A percentile compares a stretch with the other conserved stretches of the same genome.
Conservation (phyloP, 2,113 vertebrate genomes). For the Reinhardtius hippoglossoides region DNA sequence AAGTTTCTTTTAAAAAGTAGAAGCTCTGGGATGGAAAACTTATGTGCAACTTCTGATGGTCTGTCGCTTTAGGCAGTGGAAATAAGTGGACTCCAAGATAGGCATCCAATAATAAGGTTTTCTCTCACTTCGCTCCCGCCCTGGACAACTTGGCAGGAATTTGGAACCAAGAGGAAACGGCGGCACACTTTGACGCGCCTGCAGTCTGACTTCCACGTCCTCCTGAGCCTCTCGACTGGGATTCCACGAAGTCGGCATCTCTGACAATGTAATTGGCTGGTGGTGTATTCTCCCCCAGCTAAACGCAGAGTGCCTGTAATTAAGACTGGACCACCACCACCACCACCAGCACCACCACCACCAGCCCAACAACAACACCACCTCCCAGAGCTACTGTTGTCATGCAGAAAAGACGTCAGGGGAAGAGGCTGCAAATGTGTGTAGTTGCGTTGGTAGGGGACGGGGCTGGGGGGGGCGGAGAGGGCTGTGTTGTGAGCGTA, state of each 20-base stretch:
- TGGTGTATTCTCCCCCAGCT: slow-evolving; percentile 56
- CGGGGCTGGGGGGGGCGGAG: slow-evolving; percentile 6
- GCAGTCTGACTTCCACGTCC: slow-evolving; percentile 61
- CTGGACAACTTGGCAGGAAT: slow-evolving; percentile 71
- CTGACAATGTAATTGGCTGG: slow-evolving; percentile 66
- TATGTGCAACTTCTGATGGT: slow-evolving; percentile 58
- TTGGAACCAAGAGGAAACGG: slow-evolving; percentile 58
- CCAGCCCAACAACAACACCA: slow-evolving; percentile 31
- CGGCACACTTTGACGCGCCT: slow-evolving; percentile 53
- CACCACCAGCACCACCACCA: slow-evolving; percentile 39
- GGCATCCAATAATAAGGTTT: slow-evolving; percentile 60
- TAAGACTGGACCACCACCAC: slow-evolving; percentile 77
- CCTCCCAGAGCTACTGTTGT: slow-evolving; percentile 78
- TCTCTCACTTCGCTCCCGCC: slow-evolving; percentile 49
- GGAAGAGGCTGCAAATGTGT: slow-evolving; percentile 64
- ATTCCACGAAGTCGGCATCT: slow-evolving; percentile 56
- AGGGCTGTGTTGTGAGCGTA: not conserved
- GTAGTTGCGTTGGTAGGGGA: slow-evolving; percentile 36
- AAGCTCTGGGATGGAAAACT: slow-evolving; percentile 23
- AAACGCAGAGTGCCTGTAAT: slow-evolving; percentile 70
- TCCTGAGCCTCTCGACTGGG: slow-evolving; percentile 58
- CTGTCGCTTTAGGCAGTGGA: slow-evolving; percentile 63
- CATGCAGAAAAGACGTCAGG: slow-evolving; percentile 67
- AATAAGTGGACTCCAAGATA: slow-evolving; percentile 59
- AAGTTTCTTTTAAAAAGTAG: slow-evolving; percentile 11